Evolutionary conservation across 2,113 vertebrate species (phyloP), one percentile per base, ranked within the genome.

Genomic region (Columbina picui): DNA sequence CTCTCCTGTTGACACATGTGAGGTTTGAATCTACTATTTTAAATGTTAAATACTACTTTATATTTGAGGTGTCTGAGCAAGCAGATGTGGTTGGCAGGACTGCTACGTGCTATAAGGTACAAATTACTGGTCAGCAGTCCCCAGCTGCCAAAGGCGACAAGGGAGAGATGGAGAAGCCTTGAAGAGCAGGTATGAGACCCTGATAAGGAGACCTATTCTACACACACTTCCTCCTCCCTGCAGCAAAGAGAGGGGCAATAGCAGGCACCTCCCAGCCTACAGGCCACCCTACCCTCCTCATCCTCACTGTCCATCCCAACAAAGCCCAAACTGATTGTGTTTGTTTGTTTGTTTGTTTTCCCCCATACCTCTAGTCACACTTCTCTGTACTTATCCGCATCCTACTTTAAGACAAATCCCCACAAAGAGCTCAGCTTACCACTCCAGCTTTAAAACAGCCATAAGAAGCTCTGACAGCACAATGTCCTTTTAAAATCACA

Each of bases 281-380:
- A 32, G 26, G 4, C 7, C 21, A n/a, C 36, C 10, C 25, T 79
- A 21, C 21, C 8, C 30, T 39, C 30, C 52, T 0, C 10, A 20
- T 18, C 10, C 12, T 75, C 41, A 22, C 0, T 22, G 47, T 22
- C 30, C 34, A 12, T 53, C 1, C 0, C 32, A 45, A 15, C 17
- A 23, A 89, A 47, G 23, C 4, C 9, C 9, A 57, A n/a, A 9
- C 13, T 0, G 4, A 55, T 26, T 36, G 13, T 0, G 0, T 0
- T 23, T 56, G 17, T 43, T 43, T 43, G 43, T 67, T 49, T 49
- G 47, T 21, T 45, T 49, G 47, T 45, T n/a, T 45, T 23, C 5
- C 45, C 17, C 17, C 29, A 84, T 19, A 30, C 7, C 9, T 71
- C 29, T 6, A 49, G 41, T 38, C 45, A 55, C 12, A 19, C 8